phyloP scores from a whole-genome alignment of 64 coral and sea anemone genomes.

The Montipora efflorescens region DNA sequence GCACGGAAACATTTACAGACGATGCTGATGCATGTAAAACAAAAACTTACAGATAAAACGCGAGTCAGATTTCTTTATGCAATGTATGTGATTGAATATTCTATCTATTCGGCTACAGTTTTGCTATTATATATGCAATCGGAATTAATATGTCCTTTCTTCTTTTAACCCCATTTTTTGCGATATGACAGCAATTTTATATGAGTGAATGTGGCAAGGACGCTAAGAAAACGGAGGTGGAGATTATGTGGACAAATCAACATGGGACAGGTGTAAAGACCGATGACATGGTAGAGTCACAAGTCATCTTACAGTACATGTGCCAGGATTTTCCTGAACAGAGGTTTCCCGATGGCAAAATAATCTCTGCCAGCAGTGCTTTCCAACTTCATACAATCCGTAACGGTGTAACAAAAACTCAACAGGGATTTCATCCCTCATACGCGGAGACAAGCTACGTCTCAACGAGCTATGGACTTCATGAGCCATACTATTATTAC shows the following conservation, averaged over 20 bases:
- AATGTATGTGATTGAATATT: background rate
- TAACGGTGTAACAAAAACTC: background rate
- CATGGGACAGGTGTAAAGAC: conserved; percentile 18
- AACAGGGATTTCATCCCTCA: background rate
- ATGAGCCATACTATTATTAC: conserved; percentile 31
- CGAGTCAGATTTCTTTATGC: background rate
- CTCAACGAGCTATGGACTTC: background rate
- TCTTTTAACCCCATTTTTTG: background rate
- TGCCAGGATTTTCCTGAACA: conserved; percentile 27
- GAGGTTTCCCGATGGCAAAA: conserved; percentile 2
- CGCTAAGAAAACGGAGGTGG: conserved; percentile 17
- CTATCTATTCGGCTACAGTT: conserved; percentile 3
- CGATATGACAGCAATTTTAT: conserved; percentile 29
- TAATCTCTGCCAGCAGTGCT: background rate
- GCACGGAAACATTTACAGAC: background rate
- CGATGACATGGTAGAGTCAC: conserved; percentile 22
- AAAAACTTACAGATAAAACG: background rate
- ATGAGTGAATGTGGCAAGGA: conserved; percentile 12
- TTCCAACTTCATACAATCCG: conserved; percentile 23
- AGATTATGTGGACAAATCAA: conserved; percentile 59
- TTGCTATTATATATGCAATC: background rate
- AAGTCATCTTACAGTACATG: conserved; percentile 57
- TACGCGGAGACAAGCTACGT: background rate
- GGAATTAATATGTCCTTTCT: background rate
- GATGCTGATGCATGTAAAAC: conserved; percentile 1